Evolutionary conservation across 2,113 vertebrate genomes (phyloP), one percentile per base, ranked within the genome.

Genomic region (Addax nasomaculatus): DNA sequence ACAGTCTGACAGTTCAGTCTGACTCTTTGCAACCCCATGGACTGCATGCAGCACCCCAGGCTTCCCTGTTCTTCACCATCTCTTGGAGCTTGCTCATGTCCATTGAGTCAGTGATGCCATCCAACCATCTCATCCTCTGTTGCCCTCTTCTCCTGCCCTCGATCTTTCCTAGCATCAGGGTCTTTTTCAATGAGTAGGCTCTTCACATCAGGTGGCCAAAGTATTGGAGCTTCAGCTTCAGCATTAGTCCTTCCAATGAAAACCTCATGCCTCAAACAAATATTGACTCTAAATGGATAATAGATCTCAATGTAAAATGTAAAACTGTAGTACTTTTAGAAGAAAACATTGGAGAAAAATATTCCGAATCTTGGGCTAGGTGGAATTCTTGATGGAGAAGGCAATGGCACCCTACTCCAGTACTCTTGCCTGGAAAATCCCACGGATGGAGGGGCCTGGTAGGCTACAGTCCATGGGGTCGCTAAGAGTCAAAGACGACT

Each of bases 1-100:
- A 21, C 58, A 62, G 29, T 62, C 58, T 62, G 58, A 62, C 58
- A 30, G 58, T 62, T 39, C 19, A 3, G 67, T 39, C n/a, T 39
- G 67, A 70, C 2, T 3, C n/a, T 70, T 70, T 39, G n/a, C 0
- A 0, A 39, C 10, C 67, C 67, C 67, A 12, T 23, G n/a, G 67
- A 39, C 19, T 12, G 10, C 67, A 11, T 39, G 67, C 19, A 73
- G 36, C 67, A 73, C n/a, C n/a, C n/a, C n/a, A 73, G n/a, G n/a
- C 10, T 73, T 39, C 67, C 67, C 19, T 70, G 19, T 73, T 3
- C 67, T 39, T 23, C 5, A 39, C 67, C 19, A 39, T 73, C 67
- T 73, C 10, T 13, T 23, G 19, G n/a, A 70, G n/a, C 21, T 70
- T 36, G n/a, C 67, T 70, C 67, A 70, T 6, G 67, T 39, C 67